These are phyloP conservation scores for Standfussiana lucernea DNA, from an alignment of 2,888 invertebrate species.

Conservation along the genomic window DNA sequence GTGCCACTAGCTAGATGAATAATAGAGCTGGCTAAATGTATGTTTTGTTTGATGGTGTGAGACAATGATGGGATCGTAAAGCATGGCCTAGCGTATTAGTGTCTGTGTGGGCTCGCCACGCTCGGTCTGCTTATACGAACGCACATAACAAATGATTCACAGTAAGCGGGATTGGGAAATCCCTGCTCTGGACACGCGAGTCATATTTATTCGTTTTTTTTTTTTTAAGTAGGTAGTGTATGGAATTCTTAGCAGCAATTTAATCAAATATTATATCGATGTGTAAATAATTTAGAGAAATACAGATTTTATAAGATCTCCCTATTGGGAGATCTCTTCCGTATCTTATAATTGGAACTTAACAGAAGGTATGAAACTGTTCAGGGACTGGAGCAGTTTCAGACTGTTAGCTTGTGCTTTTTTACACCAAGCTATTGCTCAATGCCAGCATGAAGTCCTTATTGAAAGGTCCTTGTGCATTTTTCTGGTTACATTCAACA, in stretches of 20 bases:
- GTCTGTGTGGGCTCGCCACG: conserved; percentile 45
- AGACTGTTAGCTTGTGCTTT: too few relatives aligned
- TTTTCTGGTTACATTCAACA: background rate
- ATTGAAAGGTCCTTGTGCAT: background rate
- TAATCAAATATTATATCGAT: background rate
- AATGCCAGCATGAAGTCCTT: background rate
- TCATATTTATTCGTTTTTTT: background rate
- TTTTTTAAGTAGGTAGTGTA: background rate
- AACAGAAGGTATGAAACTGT: too few relatives aligned
- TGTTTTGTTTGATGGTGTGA: conserved; percentile 40
- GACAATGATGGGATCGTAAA: conserved; percentile 46
- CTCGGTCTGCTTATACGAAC: conserved; percentile 20
- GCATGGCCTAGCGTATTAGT: conserved; percentile 14
- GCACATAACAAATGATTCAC: conserved; percentile 25
- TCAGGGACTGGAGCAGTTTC: too few relatives aligned
- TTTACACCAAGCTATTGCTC: too few relatives aligned
- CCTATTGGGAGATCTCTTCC: too few relatives aligned
- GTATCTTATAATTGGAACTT: too few relatives aligned
- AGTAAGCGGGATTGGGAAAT: conserved; percentile 44
- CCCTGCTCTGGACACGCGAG: conserved; percentile 42
- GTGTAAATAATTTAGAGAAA: background rate
- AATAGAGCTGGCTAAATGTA: conserved; percentile 5
- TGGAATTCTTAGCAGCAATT: background rate
- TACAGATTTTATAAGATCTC: too few relatives aligned
- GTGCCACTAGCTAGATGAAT: conserved; percentile 30